Evolutionary conservation across 1,140 invertebrate species (phyloP).

Genomic region (Neodiprion lecontei): DNA sequence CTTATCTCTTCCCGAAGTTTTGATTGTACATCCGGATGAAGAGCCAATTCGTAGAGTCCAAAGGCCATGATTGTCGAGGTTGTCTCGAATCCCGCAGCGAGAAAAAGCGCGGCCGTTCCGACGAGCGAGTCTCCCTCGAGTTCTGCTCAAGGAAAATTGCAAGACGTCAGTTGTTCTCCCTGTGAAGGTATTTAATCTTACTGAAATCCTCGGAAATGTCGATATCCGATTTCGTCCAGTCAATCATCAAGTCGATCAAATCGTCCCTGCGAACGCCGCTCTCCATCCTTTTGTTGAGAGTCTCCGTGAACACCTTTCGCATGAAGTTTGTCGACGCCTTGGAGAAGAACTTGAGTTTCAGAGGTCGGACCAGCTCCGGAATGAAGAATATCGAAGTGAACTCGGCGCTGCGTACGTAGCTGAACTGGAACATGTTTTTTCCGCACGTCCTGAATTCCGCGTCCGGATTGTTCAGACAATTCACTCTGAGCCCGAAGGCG

Average conservation of each 20-base stretch:
- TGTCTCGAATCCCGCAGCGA: conserved; percentile 66
- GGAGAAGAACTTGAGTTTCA: conserved; percentile 38
- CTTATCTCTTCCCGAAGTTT: conserved; percentile 38
- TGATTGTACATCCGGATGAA: conserved; percentile 32
- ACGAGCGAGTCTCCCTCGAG: too few relatives aligned
- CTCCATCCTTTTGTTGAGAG: conserved; percentile 41
- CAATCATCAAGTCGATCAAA: conserved; percentile 65
- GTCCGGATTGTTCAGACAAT: conserved; percentile 50
- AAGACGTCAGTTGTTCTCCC: too few relatives aligned
- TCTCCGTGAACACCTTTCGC: conserved; percentile 39
- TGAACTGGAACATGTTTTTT: conserved; percentile 57
- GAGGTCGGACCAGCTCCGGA: conserved; percentile 30
- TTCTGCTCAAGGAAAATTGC: too few relatives aligned
- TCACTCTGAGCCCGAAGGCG: conserved; percentile 59
- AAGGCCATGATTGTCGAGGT: conserved; percentile 53
- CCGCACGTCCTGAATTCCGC: conserved; percentile 43
- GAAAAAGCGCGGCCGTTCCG: conserved; percentile 45
- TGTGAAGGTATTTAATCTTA: neutral
- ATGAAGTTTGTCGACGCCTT: conserved; percentile 36
- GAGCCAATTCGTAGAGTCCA: conserved; percentile 47
- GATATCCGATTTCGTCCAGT: conserved; percentile 57
- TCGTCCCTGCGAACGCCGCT: conserved; percentile 57
- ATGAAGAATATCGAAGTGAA: conserved; percentile 30
- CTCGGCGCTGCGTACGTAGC: conserved; percentile 47
- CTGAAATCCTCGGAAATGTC: conserved; percentile 40